Evolutionary conservation across 2,888 invertebrate genomes (phyloP).

Genomic region (Ommatoiulus sabulosus): DNA sequence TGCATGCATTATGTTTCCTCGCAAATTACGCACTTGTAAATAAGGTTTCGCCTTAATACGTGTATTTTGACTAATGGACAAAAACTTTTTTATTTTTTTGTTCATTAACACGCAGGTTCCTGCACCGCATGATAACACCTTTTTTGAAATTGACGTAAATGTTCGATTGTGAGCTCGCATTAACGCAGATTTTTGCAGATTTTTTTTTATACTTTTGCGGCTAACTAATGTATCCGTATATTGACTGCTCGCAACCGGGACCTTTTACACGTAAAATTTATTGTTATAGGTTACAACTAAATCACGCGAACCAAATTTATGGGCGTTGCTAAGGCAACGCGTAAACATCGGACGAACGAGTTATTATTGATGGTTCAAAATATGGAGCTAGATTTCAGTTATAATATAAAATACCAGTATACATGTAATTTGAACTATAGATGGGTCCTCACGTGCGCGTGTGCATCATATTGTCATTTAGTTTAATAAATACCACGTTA

Average conservation of each 20-base stretch:
- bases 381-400: background rate
- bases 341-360: background rate
- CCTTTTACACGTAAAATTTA: slow-evolving; percentile 26
- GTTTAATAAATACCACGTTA: background rate
- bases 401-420: background rate
- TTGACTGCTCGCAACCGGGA: slow-evolving; percentile 15
- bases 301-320: slow-evolving; percentile 44
- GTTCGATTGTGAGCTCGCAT: background rate
- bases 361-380: slow-evolving; percentile 30
- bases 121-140: background rate
- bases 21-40: slow-evolving; percentile 40
- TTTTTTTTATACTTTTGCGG: background rate
- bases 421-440: background rate
- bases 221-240: background rate
- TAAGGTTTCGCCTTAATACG: background rate
- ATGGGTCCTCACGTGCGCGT: background rate
- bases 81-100: background rate
- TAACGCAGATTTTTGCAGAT: background rate
- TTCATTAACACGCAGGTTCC: background rate
- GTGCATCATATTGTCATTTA: background rate
- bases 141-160: slow-evolving; percentile 20
- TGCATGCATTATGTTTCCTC: slow-evolving; percentile 11
- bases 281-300: slow-evolving; percentile 45
- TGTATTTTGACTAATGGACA: slow-evolving; percentile 41
- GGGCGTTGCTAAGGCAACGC: background rate